Evolutionary conservation across 23 tunicate genomes (phyloP), one percentile per base, ranked within the genome.

Genomic region (Botrylloides violaceus): DNA sequence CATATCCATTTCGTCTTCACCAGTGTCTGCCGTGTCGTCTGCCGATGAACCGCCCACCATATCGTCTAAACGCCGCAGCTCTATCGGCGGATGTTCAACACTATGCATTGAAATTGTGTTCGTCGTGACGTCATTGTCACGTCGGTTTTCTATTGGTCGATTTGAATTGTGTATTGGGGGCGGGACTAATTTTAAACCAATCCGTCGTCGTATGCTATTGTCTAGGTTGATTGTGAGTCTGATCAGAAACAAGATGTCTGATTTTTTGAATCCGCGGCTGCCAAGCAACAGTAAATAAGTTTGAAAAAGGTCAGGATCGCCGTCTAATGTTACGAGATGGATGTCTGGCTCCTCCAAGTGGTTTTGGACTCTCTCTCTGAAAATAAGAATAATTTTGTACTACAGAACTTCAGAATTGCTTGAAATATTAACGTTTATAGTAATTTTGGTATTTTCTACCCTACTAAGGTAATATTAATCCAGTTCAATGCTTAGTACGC

Each of bases 141-240:
- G 9, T 15, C 15, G 12, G 53, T 43, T 15, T 9, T 9, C 53
- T 9, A 43, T 43, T 43, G 53, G 53, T 15, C 9, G 9, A 43
- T 43, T 43, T 9, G 9, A 9, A 15, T 9, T 43, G 53, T 9
- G 53, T 15, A 43, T 43, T 43, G 53, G 53, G 53, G 53, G 53
- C 53, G 53, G 53, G 29, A 53, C 80, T 0, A 86, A 57, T 30
- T 78, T 75, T 34, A 70, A 58, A 33, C 77, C 77, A 26, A 86
- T 80, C 2, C 43, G 53, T 9, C 53, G 65, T 12, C 81, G 73
- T 53, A 86, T 34, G 62, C 85, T 80, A 1, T 77, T 70, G 58
- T 86, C 94, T 5, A 86, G 71, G 73, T 86, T 86, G 66, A 86
- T 65, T 24, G 94, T 80, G 66, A 59, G 80, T 71, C 58, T 86